phyloP scores from a whole-genome alignment of 2,797 vertebrate species.

The Micromesistius poutassou region DNA sequence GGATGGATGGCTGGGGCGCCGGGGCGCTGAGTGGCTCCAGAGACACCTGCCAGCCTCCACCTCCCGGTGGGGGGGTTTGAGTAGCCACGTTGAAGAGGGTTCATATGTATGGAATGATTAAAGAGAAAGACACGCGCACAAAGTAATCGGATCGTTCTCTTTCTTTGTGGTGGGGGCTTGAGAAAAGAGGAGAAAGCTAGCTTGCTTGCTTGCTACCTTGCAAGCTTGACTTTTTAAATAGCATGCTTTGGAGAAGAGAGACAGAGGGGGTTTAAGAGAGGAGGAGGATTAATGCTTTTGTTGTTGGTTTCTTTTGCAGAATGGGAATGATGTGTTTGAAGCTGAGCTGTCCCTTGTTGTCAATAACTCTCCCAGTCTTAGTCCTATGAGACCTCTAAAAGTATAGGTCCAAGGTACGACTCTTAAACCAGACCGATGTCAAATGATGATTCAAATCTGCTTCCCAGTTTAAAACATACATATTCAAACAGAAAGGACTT shows the following conservation, averaged over 20 bases:
- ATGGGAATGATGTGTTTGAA: background rate
- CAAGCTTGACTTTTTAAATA: conserved; percentile 34
- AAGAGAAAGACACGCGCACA: conserved; percentile 19
- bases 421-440: conserved; percentile 8
- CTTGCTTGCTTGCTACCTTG: background rate
- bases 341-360: background rate
- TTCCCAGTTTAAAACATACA: conserved; percentile 41
- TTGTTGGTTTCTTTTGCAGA: conserved; percentile 19
- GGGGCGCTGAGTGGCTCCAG: conserved; percentile 34
- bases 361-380: background rate
- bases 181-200: conserved; percentile 27
- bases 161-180: conserved; percentile 24
- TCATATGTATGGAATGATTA: conserved; percentile 28
- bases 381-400: background rate
- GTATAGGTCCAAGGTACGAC: background rate
- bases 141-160: conserved; percentile 14
- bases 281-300: conserved; percentile 27
- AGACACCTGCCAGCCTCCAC: conserved; percentile 30
- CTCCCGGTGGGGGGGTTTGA: conserved; percentile 32
- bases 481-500: conserved; percentile 50
- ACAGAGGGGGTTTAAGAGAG: conserved; percentile 27
- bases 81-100: conserved; percentile 30
- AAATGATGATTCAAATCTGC: conserved; percentile 29
- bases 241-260: conserved; percentile 43
- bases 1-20: conserved; percentile 37